Conservation (phyloP, 2,113 vertebrate species). For the Mus musculus region DNA sequence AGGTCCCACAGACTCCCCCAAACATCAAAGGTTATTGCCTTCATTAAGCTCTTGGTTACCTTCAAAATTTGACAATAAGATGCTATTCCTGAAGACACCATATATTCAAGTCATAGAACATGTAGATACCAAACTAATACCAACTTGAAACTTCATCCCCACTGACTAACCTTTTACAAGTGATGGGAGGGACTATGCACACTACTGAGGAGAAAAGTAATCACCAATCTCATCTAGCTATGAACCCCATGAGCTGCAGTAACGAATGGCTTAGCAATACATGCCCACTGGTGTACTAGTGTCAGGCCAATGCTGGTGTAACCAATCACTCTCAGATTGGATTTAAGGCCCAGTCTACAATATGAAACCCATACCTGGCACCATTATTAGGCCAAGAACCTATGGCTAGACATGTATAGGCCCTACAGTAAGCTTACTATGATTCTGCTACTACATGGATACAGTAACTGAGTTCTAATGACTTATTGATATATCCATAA, state of each 20-base stretch:
- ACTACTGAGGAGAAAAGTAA: neutral
- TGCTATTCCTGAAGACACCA: neutral
- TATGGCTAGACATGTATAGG: neutral
- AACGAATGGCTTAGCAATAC: neutral
- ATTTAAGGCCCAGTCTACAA: neutral
- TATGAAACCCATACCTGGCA: neutral
- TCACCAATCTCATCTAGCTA: neutral
- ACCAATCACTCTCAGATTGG: neutral
- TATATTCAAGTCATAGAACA: neutral
- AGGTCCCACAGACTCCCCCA: neutral
- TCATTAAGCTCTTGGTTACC: neutral
- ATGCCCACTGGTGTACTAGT: neutral
- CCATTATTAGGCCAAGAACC: neutral
- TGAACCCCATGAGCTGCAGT: neutral
- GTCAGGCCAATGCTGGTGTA: neutral
- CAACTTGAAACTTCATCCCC: neutral
- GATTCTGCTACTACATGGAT: neutral
- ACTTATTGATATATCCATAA: neutral
- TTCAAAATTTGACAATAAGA: neutral
- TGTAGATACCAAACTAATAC: neutral
- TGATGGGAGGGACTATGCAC: neutral
- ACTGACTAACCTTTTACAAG: neutral
- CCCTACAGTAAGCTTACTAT: neutral
- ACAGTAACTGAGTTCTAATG: neutral
- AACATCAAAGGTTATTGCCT: neutral